Evolutionary conservation across 2,888 invertebrate species (phyloP).

Genomic region (Phasia obesa): DNA sequence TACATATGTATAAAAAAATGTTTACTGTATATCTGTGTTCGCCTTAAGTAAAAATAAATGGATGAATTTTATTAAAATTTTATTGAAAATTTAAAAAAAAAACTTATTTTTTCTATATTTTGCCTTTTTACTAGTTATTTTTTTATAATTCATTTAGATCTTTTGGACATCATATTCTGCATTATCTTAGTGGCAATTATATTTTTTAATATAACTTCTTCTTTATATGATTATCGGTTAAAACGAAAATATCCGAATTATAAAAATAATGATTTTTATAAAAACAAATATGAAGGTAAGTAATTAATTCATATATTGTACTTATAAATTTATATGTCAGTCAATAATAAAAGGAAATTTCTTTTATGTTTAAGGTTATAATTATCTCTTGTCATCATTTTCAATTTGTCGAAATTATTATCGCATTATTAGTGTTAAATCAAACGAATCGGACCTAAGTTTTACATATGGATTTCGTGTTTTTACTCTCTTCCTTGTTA

Average conservation of each 20-base stretch:
- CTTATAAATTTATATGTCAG: neutral
- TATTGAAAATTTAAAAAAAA: no score
- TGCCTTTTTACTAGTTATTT: neutral
- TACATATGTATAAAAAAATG: no score
- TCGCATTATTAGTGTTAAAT: conserved; percentile 71
- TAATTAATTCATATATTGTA: neutral
- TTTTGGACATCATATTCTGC: conserved; percentile 72
- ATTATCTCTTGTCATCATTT: conserved; percentile 74
- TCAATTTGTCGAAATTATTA: conserved; percentile 79
- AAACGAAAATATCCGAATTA: conserved; percentile 59
- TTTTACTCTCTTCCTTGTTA: conserved; percentile 75
- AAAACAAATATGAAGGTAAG: conserved; percentile 67
- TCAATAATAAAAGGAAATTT: neutral
- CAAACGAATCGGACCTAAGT: conserved; percentile 72
- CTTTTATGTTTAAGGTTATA: conserved; percentile 16
- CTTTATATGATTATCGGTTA: conserved; percentile 73
- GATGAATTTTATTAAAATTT: no score
- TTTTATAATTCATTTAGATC: conserved; percentile 71
- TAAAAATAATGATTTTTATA: conserved; percentile 73
- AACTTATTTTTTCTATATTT: no score
- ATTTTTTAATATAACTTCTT: conserved; percentile 54
- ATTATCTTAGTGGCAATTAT: conserved; percentile 59
- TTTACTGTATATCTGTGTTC: no score
- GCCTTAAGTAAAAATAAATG: no score
- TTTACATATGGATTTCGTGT: conserved; percentile 78